A percentile compares a stretch with the other conserved stretches of the same genome.
Conservation (phyloP, 2,797 vertebrate genomes). For the Spea hammondii region DNA sequence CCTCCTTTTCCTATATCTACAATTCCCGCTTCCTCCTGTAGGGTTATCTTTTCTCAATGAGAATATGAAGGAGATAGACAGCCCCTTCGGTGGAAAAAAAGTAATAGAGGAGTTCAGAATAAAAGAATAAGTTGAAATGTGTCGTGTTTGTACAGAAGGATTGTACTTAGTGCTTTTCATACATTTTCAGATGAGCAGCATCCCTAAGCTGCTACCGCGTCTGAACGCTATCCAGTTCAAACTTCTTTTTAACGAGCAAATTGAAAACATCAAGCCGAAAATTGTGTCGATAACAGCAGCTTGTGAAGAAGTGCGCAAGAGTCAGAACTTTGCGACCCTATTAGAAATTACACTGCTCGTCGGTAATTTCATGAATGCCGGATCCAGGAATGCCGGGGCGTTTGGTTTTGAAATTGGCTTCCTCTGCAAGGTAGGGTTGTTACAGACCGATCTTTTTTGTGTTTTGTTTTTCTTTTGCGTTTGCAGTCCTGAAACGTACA, state of each 20-base stretch:
- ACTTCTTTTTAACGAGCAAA: slow-evolving; percentile 85
- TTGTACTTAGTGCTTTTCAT: background rate
- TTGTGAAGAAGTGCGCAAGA: slow-evolving; percentile 83
- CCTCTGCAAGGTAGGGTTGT: slow-evolving; percentile 74
- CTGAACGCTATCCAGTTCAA: slow-evolving; percentile 83
- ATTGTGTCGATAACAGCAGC: slow-evolving; percentile 88
- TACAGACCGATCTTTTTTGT: no score
- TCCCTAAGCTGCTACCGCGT: slow-evolving; percentile 75
- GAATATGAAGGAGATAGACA: no score
- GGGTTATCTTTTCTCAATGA: no score
- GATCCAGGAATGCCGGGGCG: slow-evolving; percentile 84
- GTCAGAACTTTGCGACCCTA: slow-evolving; percentile 74
- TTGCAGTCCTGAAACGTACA: no score
- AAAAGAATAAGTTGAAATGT: no score
- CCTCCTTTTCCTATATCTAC: no score
- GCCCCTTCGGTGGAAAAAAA: no score
- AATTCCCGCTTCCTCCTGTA: no score
- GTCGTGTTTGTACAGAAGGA: no score
- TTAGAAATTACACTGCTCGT: slow-evolving; percentile 81
- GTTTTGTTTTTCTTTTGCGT: no score
- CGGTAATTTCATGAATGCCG: slow-evolving; percentile 89
- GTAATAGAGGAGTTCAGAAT: no score
- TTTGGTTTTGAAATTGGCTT: slow-evolving; percentile 84
- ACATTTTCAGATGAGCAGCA: slow-evolving; percentile 76
- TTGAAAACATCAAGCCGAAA: slow-evolving; percentile 88